phyloP scores from a whole-genome alignment of 2,797 vertebrate species.

The Alectoris magna region DNA sequence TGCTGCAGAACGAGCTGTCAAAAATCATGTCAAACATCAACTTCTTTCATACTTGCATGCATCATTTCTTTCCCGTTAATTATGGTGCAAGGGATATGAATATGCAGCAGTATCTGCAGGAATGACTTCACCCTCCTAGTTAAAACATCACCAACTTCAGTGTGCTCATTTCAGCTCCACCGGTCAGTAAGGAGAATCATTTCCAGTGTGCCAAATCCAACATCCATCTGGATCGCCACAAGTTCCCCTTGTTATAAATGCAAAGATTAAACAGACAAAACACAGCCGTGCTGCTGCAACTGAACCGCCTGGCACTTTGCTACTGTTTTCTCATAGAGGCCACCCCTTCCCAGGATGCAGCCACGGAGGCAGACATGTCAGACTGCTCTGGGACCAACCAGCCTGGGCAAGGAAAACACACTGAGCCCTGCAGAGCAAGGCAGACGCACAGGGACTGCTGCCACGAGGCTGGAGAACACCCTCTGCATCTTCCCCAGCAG shows the following conservation, averaged over 20 bases:
- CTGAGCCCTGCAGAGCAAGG: neutral
- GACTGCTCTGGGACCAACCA: neutral
- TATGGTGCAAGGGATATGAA: neutral
- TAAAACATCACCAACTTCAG: neutral
- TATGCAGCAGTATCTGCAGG: neutral
- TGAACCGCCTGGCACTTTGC: neutral
- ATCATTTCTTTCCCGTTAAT: neutral
- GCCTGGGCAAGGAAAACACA: neutral
- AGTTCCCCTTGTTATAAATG: neutral
- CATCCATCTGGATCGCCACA: neutral
- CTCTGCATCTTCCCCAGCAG: too few species aligned
- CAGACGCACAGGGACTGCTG: neutral
- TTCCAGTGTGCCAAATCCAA: neutral
- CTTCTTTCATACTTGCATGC: neutral
- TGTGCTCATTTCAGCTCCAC: neutral
- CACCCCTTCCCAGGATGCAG: neutral
- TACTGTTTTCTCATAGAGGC: neutral
- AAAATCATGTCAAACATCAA: neutral
- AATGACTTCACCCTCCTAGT: neutral
- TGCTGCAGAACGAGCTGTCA: neutral
- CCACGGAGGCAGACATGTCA: neutral
- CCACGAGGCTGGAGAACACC: neutral
- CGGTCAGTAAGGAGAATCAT: neutral
- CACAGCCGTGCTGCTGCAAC: too few species aligned
- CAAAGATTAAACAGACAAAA: neutral